Percentiles rank a stretch among this genome's conserved stretches.
These are phyloP conservation scores for Lepeophtheirus nordmannii DNA, from an alignment of 2,888 invertebrate genomes.

Conservation along the genomic window DNA sequence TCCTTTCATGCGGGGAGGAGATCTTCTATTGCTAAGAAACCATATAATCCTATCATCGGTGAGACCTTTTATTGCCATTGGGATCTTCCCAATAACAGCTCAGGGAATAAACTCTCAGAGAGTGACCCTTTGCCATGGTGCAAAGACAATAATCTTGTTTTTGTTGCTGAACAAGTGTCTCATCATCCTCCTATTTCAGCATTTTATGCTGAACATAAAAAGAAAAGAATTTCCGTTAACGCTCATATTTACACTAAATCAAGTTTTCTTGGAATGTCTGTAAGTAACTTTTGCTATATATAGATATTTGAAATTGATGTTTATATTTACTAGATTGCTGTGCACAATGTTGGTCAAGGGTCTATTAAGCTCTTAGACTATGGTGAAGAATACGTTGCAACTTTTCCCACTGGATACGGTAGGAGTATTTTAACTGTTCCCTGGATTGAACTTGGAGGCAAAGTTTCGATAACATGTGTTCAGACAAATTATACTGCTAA, in stretches of 20 bases:
- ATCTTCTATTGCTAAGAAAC: conserved; percentile 92
- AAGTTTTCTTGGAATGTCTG: conserved; percentile 91
- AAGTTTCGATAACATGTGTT: conserved; percentile 69
- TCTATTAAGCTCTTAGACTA: conserved; percentile 72
- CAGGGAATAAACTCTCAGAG: background rate
- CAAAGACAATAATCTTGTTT: conserved; percentile 65
- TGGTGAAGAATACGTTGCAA: conserved; percentile 83
- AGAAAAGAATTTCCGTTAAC: conserved; percentile 74
- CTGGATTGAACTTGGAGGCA: conserved; percentile 96
- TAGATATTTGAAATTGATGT: background rate
- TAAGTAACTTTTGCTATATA: conserved; percentile 44
- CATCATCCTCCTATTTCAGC: conserved; percentile 59
- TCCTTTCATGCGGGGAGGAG: conserved; percentile 97
- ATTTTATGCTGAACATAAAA: conserved; percentile 92
- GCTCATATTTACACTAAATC: conserved; percentile 99
- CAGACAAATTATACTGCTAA: conserved; percentile 64
- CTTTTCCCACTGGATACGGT: conserved; percentile 97
- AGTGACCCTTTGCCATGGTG: conserved; percentile 89
- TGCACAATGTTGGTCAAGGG: conserved; percentile 89
- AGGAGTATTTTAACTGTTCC: conserved; percentile 92
- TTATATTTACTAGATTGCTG: conserved; percentile 13
- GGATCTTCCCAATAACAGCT: conserved; percentile 32
- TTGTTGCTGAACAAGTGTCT: conserved; percentile 76
- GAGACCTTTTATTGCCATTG: conserved; percentile 59
- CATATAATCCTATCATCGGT: conserved; percentile 94